phyloP scores from a whole-genome alignment of 2,797 vertebrate species.

The Chaetodon trifasciatus region DNA sequence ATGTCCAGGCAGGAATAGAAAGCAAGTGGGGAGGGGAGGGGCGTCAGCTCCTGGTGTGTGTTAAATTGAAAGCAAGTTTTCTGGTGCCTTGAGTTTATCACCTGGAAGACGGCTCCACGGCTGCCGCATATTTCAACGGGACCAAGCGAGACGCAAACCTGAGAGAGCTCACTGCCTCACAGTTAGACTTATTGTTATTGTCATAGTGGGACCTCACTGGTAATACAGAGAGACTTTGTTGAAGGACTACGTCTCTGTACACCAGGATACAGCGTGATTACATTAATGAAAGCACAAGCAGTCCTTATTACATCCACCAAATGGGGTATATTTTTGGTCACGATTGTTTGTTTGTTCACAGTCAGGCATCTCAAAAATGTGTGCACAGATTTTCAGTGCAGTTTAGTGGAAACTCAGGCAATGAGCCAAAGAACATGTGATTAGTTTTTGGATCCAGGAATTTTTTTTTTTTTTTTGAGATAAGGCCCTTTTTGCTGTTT shows the following conservation, averaged over 20 bases:
- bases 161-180: not conserved
- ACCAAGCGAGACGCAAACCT: slow-evolving; percentile 3
- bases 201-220: not conserved
- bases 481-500: not conserved
- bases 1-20: slow-evolving; percentile 27
- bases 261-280: not conserved
- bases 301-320: not conserved
- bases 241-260: not conserved
- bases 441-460: slow-evolving; percentile 10
- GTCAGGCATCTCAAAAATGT: not conserved
- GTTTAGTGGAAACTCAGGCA: slow-evolving; percentile 12
- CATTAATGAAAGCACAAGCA: not conserved
- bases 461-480: slow-evolving; percentile 15
- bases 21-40: slow-evolving; percentile 5
- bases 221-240: not conserved
- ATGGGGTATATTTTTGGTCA: not conserved
- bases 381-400: not conserved
- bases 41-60: slow-evolving; percentile 25
- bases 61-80: slow-evolving; percentile 41
- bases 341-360: not conserved
- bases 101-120: not conserved
- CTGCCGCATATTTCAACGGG: not conserved
- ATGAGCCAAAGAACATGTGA: not conserved
- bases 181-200: not conserved
- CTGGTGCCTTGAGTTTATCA: slow-evolving; percentile 18